Conservation (phyloP, 2,888 invertebrate species). For the Adineta ricciae region DNA sequence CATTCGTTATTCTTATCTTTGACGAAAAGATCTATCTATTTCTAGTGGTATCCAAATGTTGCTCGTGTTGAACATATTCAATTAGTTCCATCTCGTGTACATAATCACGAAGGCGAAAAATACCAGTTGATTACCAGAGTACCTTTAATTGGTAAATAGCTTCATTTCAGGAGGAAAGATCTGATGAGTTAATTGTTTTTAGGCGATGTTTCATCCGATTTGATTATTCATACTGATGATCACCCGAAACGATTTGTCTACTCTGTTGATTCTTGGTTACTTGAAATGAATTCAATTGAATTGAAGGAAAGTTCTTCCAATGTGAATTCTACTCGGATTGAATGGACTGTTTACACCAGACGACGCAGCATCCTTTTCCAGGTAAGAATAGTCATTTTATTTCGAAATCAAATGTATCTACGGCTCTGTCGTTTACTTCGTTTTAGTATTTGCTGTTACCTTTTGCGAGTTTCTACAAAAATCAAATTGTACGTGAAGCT, state of each 20-base stretch:
- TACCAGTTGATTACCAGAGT: neutral
- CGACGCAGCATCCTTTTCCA: neutral
- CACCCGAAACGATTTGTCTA: neutral
- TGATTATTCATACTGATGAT: neutral
- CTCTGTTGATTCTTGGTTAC: neutral
- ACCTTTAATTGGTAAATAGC: neutral
- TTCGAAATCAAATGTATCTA: no score
- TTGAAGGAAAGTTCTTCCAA: neutral
- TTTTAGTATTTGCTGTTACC: neutral
- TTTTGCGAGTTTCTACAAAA: neutral
- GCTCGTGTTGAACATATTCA: neutral
- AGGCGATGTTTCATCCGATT: neutral
- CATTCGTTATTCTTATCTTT: neutral
- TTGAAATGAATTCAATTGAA: neutral
- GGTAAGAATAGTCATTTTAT: neutral
- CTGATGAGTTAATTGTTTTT: neutral
- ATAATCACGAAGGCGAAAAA: neutral
- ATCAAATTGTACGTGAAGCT: neutral
- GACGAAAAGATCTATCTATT: neutral
- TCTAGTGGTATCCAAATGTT: neutral
- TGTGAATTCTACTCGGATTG: neutral
- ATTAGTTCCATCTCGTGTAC: neutral
- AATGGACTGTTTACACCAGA: neutral
- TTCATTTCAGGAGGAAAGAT: neutral
- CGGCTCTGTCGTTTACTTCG: neutral